Evolutionary conservation across 2,888 invertebrate genomes (phyloP).

Genomic region (Philereme vetulata): DNA sequence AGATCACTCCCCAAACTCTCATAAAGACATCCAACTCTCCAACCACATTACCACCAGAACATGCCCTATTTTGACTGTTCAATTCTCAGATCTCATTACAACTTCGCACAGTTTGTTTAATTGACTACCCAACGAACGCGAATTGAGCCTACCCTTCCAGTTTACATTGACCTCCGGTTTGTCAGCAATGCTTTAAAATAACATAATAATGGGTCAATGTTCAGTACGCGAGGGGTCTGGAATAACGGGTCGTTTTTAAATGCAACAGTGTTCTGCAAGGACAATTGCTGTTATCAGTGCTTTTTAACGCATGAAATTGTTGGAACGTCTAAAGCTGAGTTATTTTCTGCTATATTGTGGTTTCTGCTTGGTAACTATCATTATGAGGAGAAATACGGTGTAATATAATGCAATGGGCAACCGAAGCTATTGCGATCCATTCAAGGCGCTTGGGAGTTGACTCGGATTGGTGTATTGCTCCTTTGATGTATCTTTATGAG

Average conservation of each 20-base stretch:
- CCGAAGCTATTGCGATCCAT: slow-evolving; percentile 18
- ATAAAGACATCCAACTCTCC: slow-evolving; percentile 40
- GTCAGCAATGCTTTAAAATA: slow-evolving; percentile 16
- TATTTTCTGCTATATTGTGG: slow-evolving; percentile 29
- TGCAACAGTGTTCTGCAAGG: slow-evolving; percentile 48
- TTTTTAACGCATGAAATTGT: slow-evolving; percentile 50
- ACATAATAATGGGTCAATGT: slow-evolving; percentile 18
- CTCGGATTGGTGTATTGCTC: slow-evolving; percentile 22
- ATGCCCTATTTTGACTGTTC: slow-evolving; percentile 51
- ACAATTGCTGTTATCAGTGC: slow-evolving; percentile 49
- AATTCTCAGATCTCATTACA: slow-evolving; percentile 59
- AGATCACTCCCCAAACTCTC: slow-evolving; percentile 32
- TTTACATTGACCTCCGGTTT: slow-evolving; percentile 37
- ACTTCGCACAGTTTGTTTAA: slow-evolving; percentile 57
- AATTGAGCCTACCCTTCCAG: slow-evolving; percentile 44
- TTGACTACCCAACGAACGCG: slow-evolving; percentile 51
- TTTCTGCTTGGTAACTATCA: slow-evolving; percentile 18
- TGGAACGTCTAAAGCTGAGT: slow-evolving; percentile 37
- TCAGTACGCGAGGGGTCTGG: slow-evolving; percentile 35
- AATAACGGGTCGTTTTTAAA: slow-evolving; percentile 45
- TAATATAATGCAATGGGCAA: slow-evolving; percentile 15
- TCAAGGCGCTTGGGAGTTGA: slow-evolving; percentile 19
- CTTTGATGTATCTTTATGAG: slow-evolving; percentile 16
- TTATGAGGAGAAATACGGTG: slow-evolving; percentile 19
- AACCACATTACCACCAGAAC: slow-evolving; percentile 41